Evolutionary conservation across 1,140 invertebrate genomes (phyloP).

Genomic region (Trichoplusia ni): DNA sequence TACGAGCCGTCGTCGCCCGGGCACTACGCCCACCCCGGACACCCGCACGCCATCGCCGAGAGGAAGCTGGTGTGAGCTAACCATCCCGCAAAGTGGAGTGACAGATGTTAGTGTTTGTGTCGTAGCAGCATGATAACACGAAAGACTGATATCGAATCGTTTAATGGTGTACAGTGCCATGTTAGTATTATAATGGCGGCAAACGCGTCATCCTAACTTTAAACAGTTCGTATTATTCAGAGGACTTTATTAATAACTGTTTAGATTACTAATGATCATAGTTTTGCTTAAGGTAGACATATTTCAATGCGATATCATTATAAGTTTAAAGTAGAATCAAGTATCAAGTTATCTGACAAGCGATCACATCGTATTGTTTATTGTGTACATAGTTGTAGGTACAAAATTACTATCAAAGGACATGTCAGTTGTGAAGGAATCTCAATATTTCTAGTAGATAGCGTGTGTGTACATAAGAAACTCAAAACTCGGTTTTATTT

Average conservation of each 20-base stretch:
- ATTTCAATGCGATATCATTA: constrained; percentile 37
- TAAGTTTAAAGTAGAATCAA: constrained; percentile 35
- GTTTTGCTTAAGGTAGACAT: constrained; percentile 39
- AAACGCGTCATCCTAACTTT: constrained; percentile 42
- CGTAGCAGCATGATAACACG: constrained; percentile 52
- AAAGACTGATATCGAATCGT: constrained; percentile 76
- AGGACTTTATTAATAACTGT: constrained; percentile 47
- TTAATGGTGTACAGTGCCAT: constrained; percentile 77
- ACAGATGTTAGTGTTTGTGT: constrained; percentile 43
- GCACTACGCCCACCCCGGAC: constrained; percentile 74
- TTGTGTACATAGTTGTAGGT: constrained; percentile 43
- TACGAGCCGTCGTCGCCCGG: constrained; percentile 84
- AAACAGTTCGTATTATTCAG: constrained; percentile 57
- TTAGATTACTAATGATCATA: constrained; percentile 40
- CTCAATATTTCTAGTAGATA: constrained; percentile 56
- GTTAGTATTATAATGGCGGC: constrained; percentile 68
- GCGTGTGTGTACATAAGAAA: constrained; percentile 62
- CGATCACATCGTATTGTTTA: constrained; percentile 43
- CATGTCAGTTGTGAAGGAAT: constrained; percentile 60
- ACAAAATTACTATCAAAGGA: constrained; percentile 46
- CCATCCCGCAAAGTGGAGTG: not conserved
- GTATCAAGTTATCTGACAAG: constrained; percentile 30
- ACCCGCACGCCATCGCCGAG: constrained; percentile 67
- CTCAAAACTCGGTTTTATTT: constrained; percentile 64
- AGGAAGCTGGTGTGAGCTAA: constrained; percentile 68